These are phyloP conservation scores for Drosophila histrio DNA, from an alignment of 2,888 invertebrate species.

Conservation along the genomic window DNA sequence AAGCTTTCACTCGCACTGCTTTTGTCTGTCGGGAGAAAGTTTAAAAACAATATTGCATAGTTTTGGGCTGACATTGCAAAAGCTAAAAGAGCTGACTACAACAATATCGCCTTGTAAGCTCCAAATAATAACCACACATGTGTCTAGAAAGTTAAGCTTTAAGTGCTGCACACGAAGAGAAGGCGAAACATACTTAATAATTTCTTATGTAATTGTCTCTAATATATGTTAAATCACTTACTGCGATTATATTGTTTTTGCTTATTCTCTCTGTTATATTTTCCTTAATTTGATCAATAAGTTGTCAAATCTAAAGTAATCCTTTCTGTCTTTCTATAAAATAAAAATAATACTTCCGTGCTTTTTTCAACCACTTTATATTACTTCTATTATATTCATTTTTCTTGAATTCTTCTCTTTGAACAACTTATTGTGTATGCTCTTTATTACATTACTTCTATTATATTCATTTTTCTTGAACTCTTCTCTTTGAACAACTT, in stretches of 20 bases:
- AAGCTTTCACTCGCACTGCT: conserved; percentile 46
- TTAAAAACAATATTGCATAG: conserved; percentile 51
- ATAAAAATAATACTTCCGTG: too few relatives aligned
- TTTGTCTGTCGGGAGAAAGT: conserved; percentile 26
- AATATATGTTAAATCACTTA: too few relatives aligned
- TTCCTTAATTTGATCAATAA: too few relatives aligned
- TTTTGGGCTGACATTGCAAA: conserved; percentile 36
- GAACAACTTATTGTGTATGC: neutral
- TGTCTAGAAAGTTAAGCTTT: conserved; percentile 10
- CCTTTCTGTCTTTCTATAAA: too few relatives aligned
- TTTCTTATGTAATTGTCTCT: too few relatives aligned
- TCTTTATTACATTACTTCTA: neutral
- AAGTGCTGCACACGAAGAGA: neutral
- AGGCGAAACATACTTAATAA: neutral
- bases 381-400: neutral
- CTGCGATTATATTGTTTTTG: too few relatives aligned
- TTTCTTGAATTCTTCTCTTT: neutral
- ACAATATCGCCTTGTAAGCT: conserved; percentile 26
- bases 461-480: neutral
- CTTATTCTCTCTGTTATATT: too few relatives aligned
- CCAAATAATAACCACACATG: conserved; percentile 42
- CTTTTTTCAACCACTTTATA: too few relatives aligned
- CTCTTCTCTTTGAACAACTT: neutral
- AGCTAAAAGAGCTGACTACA: conserved; percentile 9
- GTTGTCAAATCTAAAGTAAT: too few relatives aligned